Conservation (phyloP, 1,140 invertebrate genomes). For the Carcinoscorpius rotundicauda region DNA sequence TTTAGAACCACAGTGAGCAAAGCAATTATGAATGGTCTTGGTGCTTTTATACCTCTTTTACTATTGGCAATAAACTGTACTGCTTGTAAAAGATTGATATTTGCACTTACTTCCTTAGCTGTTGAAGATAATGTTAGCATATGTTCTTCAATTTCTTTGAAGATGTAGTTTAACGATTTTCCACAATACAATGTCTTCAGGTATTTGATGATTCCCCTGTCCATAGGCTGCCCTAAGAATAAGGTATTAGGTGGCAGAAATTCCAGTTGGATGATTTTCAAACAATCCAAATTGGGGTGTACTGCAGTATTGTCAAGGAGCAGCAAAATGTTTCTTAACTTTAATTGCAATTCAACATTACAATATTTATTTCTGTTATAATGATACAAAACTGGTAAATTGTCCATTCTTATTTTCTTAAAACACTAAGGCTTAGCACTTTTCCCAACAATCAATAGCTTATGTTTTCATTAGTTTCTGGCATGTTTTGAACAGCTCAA, state of each 20-base stretch:
- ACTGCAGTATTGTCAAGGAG: conserved; percentile 25
- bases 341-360: conserved; percentile 7
- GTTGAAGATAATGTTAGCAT: too few species aligned
- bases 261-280: conserved; percentile 15
- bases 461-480: conserved; percentile 1
- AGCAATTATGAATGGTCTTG: too few species aligned
- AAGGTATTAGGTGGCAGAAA: conserved; percentile 25
- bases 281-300: conserved; percentile 18
- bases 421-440: conserved; percentile 8
- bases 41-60: too few species aligned
- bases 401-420: conserved; percentile 12
- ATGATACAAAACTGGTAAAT: conserved; percentile 21
- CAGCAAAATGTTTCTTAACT: conserved; percentile 21
- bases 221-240: conserved; percentile 15
- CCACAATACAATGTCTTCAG: too few species aligned
- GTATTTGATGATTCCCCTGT: too few species aligned
- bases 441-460: conserved; percentile 11
- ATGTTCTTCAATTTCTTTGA: too few species aligned
- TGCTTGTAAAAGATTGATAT: too few species aligned
- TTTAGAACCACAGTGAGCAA: too few species aligned
- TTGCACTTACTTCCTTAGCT: too few species aligned
- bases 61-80: too few species aligned
- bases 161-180: too few species aligned
- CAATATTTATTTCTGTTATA: conserved; percentile 22
- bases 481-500: conserved; percentile 12